Evolutionary conservation across 1,140 invertebrate species (phyloP), one percentile per base, ranked within the genome.

Genomic region (Leptinotarsa lineolata): DNA sequence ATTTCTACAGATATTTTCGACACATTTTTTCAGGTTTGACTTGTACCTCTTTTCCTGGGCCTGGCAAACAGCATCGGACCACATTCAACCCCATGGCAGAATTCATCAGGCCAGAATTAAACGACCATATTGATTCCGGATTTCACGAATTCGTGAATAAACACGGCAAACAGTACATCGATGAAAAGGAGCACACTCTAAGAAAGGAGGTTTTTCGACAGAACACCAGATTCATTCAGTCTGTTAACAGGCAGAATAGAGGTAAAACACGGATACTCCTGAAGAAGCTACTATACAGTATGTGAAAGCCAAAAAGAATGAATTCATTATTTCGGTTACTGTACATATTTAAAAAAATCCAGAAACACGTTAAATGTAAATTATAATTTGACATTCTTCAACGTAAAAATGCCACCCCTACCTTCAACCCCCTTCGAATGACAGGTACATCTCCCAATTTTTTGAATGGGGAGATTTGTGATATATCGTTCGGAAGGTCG

Each of bases 61-160:
- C 96, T 12, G 96, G 96, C n/a, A 84, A 87, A 3, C 86, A 88
- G 20, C 91, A 94, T 79, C 86, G 91, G 80, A 91, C 92, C 70
- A 93, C 92, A 2, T 95, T 96, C 82, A 98, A 98, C 86, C 96
- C 96, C 5, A 97, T 98, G 91, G 90, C 88, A 64, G 96, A 98
- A 87, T 98, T 95, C 80, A 87, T 98, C 46, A 89, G 93, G 79
- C 88, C 87, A 12, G 86, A 88, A 76, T 83, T 89, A 46, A 90
- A 93, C 60, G 79, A 84, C 0, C 96, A 98, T 84, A 86, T 97
- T 2, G 86, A 94, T 58, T 84, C 88, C 61, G 90, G 92, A 80
- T 98, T 98, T 85, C 84, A 92, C 39, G 84, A 89, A 58, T 98
- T 97, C 82, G 91, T 91, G 78, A 86, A 79, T 0, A 89, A 88